Conservation (phyloP, 2,797 vertebrate species). For the Danio aesculapii region DNA sequence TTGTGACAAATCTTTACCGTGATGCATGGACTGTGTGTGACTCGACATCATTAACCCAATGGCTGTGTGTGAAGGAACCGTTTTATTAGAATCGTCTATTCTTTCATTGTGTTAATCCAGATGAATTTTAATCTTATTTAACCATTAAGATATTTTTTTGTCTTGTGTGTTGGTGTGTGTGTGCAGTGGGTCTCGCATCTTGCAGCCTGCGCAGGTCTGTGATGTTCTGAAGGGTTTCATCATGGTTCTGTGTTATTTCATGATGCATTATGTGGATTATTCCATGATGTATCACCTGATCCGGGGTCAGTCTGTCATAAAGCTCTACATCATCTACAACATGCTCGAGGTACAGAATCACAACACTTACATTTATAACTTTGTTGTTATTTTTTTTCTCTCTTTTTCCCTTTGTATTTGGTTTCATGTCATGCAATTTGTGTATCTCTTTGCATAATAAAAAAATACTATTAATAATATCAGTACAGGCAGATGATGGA, state of each 20-base stretch:
- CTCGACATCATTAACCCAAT: constrained; percentile 13
- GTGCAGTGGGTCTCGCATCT: constrained; percentile 88
- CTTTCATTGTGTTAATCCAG: background rate
- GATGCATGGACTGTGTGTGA: constrained; percentile 35
- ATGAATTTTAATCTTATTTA: background rate
- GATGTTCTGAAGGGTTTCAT: constrained; percentile 95
- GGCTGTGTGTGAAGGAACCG: constrained; percentile 12
- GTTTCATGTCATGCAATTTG: no score
- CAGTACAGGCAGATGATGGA: background rate
- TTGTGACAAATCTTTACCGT: constrained; percentile 6
- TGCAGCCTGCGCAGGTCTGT: constrained; percentile 97
- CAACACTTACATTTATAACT: background rate
- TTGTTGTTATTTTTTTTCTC: no score
- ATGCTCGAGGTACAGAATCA: constrained; percentile 76
- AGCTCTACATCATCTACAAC: constrained; percentile 99
- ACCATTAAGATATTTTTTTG: constrained; percentile 13
- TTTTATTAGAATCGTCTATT: background rate
- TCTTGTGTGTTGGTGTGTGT: constrained; percentile 28
- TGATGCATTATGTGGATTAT: constrained; percentile 99
- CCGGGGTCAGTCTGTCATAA: constrained; percentile 97
- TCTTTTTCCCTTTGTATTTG: no score
- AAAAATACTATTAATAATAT: no score
- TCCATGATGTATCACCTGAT: constrained; percentile 99
- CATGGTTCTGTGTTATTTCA: constrained; percentile 93
- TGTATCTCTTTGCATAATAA: no score